phyloP scores from a whole-genome alignment of 2,113 vertebrate species.

The Hydrolagus affinis region DNA sequence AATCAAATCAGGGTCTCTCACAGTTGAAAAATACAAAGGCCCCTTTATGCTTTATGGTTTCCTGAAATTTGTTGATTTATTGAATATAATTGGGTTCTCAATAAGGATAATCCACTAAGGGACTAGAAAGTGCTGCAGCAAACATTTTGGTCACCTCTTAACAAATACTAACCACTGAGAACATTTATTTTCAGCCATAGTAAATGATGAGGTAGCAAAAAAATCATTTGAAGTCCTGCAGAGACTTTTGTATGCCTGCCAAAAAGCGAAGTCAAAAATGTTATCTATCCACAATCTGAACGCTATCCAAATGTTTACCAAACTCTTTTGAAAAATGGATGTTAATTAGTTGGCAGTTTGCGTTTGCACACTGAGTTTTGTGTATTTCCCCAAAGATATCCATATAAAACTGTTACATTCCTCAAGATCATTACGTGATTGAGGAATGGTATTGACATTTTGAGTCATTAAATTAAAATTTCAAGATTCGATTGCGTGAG shows the following conservation, averaged over 20 bases:
- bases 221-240: neutral
- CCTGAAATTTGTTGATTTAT: conserved; percentile 49
- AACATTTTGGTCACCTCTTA: conserved; percentile 29
- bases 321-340: neutral
- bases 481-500: no score
- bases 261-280: neutral
- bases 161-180: conserved; percentile 34
- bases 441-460: no score
- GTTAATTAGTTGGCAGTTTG: neutral
- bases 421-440: no score
- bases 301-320: neutral
- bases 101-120: conserved; percentile 30
- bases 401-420: neutral
- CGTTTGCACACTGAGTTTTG: neutral
- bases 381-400: neutral
- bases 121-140: conserved; percentile 23
- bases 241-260: neutral
- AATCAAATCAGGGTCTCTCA: conserved; percentile 22
- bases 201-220: neutral
- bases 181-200: conserved; percentile 45
- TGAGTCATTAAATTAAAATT: no score
- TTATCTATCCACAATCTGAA: neutral
- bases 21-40: conserved; percentile 41
- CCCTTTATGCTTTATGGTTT: conserved; percentile 51
- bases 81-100: conserved; percentile 38